Percentiles rank a stretch among this genome's conserved stretches.
phyloP scores from a whole-genome alignment of 1,140 invertebrate species.

The Babylonia areolata region DNA sequence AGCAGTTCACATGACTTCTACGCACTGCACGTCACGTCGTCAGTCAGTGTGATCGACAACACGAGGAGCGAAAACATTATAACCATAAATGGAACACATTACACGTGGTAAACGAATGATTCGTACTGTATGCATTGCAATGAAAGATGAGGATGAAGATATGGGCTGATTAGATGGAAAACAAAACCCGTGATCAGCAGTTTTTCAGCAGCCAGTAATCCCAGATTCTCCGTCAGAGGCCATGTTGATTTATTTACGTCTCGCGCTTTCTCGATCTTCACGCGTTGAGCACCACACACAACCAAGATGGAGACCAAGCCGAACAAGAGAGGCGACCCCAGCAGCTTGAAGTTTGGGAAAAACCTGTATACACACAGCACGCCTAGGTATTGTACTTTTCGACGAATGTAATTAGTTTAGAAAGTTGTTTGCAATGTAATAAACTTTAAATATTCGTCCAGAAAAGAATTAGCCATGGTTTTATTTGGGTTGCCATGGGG shows the following conservation, averaged over 20 bases:
- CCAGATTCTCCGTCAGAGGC: not conserved
- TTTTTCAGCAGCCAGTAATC: conserved; percentile 5
- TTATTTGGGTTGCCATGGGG: conserved; percentile 6
- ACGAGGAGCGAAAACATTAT: too few relatives aligned
- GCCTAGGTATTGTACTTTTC: not conserved
- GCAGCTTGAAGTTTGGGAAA: conserved; percentile 17
- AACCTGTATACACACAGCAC: conserved; percentile 12
- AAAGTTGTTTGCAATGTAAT: not conserved
- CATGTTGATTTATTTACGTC: conserved; percentile 34
- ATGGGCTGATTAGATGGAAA: conserved; percentile 4
- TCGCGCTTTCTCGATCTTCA: not conserved
- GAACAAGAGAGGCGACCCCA: conserved; percentile 22
- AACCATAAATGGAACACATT: too few relatives aligned
- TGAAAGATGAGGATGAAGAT: conserved; percentile 28
- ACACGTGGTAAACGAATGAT: not conserved
- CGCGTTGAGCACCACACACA: not conserved
- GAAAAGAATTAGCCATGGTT: too few relatives aligned
- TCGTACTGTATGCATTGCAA: conserved; percentile 34
- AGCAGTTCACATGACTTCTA: too few relatives aligned
- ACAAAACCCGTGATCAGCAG: conserved; percentile 10
- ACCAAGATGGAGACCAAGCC: not conserved
- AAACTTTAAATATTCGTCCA: too few relatives aligned
- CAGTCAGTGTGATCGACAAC: too few relatives aligned
- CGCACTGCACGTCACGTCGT: too few relatives aligned
- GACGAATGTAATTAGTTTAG: not conserved